Evolutionary conservation across 2,888 invertebrate genomes (phyloP).

Genomic region (Mamestra brassicae): DNA sequence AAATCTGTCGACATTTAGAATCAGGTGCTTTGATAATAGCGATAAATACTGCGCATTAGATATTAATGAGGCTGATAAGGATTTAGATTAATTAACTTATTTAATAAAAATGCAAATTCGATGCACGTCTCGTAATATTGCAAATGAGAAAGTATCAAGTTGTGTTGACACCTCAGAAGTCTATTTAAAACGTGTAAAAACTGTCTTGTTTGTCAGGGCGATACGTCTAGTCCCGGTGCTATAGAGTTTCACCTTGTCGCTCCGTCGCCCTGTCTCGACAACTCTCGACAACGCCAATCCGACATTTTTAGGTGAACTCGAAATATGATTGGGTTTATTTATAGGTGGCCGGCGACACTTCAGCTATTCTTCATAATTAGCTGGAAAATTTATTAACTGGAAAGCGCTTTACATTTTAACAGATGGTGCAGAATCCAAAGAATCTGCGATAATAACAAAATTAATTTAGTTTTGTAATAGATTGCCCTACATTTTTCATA

Average conservation of each 20-base stretch:
- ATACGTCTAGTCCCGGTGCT: constrained; percentile 46
- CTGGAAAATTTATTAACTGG: constrained; percentile 62
- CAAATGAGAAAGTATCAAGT: constrained; percentile 41
- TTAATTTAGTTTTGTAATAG: constrained; percentile 51
- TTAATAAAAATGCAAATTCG: constrained; percentile 19
- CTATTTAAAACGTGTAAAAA: constrained; percentile 53
- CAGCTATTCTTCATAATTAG: constrained; percentile 70
- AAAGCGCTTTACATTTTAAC: constrained; percentile 51
- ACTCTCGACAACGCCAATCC: constrained; percentile 66
- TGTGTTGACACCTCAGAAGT: constrained; percentile 16
- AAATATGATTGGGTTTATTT: constrained; percentile 74
- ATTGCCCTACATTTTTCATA: constrained; percentile 42
- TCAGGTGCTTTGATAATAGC: constrained; percentile 19
- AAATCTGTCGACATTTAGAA: constrained; percentile 34
- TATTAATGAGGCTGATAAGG: constrained; percentile 35
- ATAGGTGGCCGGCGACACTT: constrained; percentile 62
- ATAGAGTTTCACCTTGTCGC: constrained; percentile 68
- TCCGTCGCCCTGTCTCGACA: constrained; percentile 60
- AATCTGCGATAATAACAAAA: constrained; percentile 37
- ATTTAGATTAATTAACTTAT: constrained; percentile 30
- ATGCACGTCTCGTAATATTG: constrained; percentile 13
- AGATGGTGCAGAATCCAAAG: constrained; percentile 51
- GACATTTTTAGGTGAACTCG: constrained; percentile 79
- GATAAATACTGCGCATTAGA: constrained; percentile 23
- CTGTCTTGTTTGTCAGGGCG: constrained; percentile 31